A percentile compares a stretch with the other conserved stretches of the same genome.
Evolutionary conservation across 2,888 invertebrate genomes (phyloP).

Genomic region (Lomographa bimaculata): DNA sequence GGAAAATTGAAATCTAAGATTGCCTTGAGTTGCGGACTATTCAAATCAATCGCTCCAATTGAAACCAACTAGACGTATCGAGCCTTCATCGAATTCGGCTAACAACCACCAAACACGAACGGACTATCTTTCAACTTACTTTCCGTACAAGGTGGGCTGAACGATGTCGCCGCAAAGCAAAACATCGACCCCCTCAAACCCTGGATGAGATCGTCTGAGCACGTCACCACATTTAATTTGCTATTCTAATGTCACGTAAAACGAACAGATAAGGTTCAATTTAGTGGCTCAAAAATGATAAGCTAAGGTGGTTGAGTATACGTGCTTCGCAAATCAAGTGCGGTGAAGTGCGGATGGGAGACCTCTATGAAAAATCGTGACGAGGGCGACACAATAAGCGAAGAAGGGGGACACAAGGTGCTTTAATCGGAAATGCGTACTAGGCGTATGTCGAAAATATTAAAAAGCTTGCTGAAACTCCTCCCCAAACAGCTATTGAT

Average conservation of each 20-base stretch:
- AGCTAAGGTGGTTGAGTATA: conserved; percentile 46
- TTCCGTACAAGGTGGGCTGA: conserved; percentile 59
- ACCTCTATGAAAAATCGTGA: conserved; percentile 80
- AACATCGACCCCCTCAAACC: conserved; percentile 63
- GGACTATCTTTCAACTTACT: conserved; percentile 61
- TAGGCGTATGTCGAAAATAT: conserved; percentile 36
- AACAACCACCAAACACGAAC: conserved; percentile 62
- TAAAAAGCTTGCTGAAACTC: conserved; percentile 18
- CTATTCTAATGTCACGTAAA: conserved; percentile 40
- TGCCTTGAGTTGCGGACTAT: conserved; percentile 42
- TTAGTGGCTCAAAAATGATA: conserved; percentile 31
- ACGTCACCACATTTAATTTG: conserved; percentile 43
- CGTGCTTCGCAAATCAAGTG: conserved; percentile 82
- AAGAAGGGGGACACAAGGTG: conserved; percentile 63
- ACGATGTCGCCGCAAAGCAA: conserved; percentile 68
- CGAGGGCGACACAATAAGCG: conserved; percentile 74
- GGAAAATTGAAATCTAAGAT: conserved; percentile 26
- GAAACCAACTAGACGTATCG: conserved; percentile 48
- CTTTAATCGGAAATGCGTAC: conserved; percentile 72
- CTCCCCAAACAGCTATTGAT: conserved; percentile 18
- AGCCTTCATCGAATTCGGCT: conserved; percentile 52
- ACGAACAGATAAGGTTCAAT: conserved; percentile 50
- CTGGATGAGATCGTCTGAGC: conserved; percentile 57
- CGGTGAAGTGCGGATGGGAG: conserved; percentile 76
- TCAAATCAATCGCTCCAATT: conserved; percentile 48